These are phyloP conservation scores for Stegodyphus dumicola DNA, from an alignment of 1,140 invertebrate species.

Conservation along the genomic window DNA sequence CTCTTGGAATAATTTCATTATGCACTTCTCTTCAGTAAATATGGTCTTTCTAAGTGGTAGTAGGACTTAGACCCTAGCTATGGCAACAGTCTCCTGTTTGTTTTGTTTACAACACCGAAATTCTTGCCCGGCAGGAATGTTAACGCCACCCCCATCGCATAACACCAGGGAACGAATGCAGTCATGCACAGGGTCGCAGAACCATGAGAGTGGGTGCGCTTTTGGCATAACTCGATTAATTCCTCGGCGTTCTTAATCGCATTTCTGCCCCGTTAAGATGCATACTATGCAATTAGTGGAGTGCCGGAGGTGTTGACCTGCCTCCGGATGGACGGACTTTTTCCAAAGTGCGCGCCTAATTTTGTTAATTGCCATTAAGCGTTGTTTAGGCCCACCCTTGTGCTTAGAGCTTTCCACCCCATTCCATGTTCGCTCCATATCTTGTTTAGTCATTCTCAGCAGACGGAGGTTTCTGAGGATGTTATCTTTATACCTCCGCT, in stretches of 20 bases:
- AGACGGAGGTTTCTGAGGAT: background rate
- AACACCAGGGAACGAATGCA: too few species aligned
- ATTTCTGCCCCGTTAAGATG: constrained; percentile 49
- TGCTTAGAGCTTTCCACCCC: background rate
- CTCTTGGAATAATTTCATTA: constrained; percentile 19
- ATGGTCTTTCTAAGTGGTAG: constrained; percentile 2
- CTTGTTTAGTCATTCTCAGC: background rate
- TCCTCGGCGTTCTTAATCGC: constrained; percentile 46
- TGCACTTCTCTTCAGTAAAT: constrained; percentile 2
- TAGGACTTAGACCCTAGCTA: constrained; percentile 10
- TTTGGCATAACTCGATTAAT: constrained; percentile 53
- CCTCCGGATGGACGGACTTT: constrained; percentile 24
- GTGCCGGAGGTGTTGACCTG: constrained; percentile 49
- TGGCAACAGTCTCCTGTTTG: background rate
- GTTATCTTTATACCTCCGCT: background rate
- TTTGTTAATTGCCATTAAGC: constrained; percentile 59
- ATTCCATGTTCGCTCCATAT: background rate
- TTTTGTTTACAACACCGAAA: constrained; percentile 16
- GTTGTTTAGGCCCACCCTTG: constrained; percentile 20
- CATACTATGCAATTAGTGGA: constrained; percentile 45
- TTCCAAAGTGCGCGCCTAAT: constrained; percentile 40
- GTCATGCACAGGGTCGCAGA: too few species aligned
- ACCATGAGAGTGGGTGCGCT: background rate
- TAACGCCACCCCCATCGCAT: constrained; percentile 1
- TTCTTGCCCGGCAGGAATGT: constrained; percentile 23